Percentiles rank a stretch among this genome's conserved stretches.
phyloP scores from a whole-genome alignment of 2,888 invertebrate genomes.

The Digitonthophagus gazella region DNA sequence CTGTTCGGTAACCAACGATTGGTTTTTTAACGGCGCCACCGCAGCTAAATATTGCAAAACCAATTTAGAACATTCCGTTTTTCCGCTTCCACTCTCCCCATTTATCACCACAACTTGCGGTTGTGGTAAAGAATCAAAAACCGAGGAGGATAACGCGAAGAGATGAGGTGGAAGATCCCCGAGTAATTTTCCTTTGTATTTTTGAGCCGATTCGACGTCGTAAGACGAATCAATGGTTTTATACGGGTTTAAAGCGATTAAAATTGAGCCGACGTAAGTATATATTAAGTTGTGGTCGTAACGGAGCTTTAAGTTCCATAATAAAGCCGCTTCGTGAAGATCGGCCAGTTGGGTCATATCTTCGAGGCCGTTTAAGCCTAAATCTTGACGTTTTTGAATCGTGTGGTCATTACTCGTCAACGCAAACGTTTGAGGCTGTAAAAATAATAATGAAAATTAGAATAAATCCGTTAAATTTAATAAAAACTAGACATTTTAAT shows the following conservation, averaged over 20 bases:
- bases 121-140: constrained; percentile 69
- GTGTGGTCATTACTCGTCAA: constrained; percentile 63
- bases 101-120: constrained; percentile 81
- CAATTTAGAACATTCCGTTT: constrained; percentile 95
- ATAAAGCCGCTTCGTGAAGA: constrained; percentile 87
- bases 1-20: constrained; percentile 94
- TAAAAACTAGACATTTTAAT: too few species aligned
- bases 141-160: constrained; percentile 91
- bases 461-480: too few species aligned
- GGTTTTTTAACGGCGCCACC: constrained; percentile 83
- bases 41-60: constrained; percentile 96
- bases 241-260: constrained; percentile 91
- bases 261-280: constrained; percentile 71
- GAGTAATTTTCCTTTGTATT: constrained; percentile 77
- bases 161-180: constrained; percentile 90
- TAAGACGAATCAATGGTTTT: constrained; percentile 95
- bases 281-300: constrained; percentile 93
- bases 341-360: constrained; percentile 91
- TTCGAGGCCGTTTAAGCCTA: constrained; percentile 83
- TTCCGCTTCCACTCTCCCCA: constrained; percentile 97
- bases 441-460: too few species aligned
- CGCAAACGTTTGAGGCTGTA: constrained; percentile 79
- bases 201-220: constrained; percentile 90
- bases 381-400: constrained; percentile 82
- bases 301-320: constrained; percentile 91